Conservation (phyloP, 64 coral and sea anemone species). For the Montipora sp. region DNA sequence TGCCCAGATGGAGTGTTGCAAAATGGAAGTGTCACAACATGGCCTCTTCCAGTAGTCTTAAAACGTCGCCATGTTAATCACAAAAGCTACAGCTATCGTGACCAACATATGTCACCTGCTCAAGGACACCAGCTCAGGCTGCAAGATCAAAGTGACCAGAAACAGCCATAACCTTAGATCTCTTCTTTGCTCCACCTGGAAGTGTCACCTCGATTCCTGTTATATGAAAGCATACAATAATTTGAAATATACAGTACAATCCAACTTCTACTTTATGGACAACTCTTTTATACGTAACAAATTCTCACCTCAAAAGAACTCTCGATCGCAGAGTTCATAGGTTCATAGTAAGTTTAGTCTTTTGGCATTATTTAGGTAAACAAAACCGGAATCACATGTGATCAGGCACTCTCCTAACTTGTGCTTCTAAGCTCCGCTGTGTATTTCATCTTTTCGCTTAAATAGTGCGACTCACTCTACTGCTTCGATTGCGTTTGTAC, state of each 20-base stretch:
- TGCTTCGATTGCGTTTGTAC: too few species aligned
- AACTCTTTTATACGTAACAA: neutral
- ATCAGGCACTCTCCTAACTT: neutral
- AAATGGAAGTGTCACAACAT: conserved; percentile 67
- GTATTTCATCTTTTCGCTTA: too few species aligned
- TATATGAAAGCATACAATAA: conserved; percentile 30
- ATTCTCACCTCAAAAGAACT: conserved; percentile 5
- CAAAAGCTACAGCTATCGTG: conserved; percentile 2
- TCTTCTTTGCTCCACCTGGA: conserved; percentile 50
- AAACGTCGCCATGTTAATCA: conserved; percentile 41
- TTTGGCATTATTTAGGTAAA: neutral
- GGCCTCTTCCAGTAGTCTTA: conserved; percentile 30
- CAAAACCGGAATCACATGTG: neutral
- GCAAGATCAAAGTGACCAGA: conserved; percentile 75
- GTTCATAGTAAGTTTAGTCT: neutral
- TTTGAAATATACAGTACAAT: neutral
- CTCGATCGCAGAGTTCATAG: neutral
- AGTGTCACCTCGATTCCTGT: conserved; percentile 51
- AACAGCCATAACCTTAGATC: conserved; percentile 60
- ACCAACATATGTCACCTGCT: conserved; percentile 56
- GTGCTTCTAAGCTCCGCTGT: too few species aligned
- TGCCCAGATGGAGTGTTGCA: conserved; percentile 49
- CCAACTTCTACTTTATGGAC: neutral
- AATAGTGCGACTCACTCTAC: too few species aligned
- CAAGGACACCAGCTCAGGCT: conserved; percentile 58